Conservation (phyloP, 2,797 vertebrate species). For the Sebastes ruberrimus region DNA sequence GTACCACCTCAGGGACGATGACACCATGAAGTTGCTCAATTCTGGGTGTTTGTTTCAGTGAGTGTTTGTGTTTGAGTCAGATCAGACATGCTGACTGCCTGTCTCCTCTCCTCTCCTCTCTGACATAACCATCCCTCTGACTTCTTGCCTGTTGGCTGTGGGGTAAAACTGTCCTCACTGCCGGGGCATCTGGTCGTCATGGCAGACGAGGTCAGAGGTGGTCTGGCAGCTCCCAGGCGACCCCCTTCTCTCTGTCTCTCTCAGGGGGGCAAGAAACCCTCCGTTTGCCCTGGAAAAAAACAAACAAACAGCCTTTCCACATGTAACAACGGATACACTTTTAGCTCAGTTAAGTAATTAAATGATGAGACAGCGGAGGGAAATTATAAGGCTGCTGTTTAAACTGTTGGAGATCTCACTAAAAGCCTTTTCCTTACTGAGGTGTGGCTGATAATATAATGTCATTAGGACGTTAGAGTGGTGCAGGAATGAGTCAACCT, state of each 20-base stretch:
- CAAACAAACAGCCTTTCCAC: conserved; percentile 54
- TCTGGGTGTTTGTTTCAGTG: conserved; percentile 7
- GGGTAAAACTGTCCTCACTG: conserved; percentile 1
- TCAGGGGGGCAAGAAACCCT: conserved; percentile 24
- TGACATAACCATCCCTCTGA: not conserved
- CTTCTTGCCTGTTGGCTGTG: not conserved
- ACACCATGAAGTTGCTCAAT: conserved; percentile 17
- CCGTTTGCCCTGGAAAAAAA: conserved; percentile 35
- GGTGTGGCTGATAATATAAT: not conserved
- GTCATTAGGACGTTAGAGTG: not conserved
- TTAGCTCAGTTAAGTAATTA: conserved; percentile 25
- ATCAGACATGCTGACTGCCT: conserved; percentile 10
- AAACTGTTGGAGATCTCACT: not conserved
- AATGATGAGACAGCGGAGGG: not conserved
- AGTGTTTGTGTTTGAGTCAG: conserved; percentile 9
- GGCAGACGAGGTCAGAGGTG: conserved; percentile 32
- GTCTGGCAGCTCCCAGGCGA: conserved; percentile 8
- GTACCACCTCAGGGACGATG: not conserved
- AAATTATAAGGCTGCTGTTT: not conserved
- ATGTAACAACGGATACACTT: conserved; percentile 22
- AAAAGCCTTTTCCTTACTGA: not conserved
- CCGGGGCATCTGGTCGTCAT: not conserved
- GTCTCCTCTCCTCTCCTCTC: not conserved
- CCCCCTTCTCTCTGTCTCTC: not conserved
- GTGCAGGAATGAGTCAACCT: no score